Percentiles rank a stretch among this genome's conserved stretches.
Conservation (phyloP, 2,888 invertebrate species). For the Heteromurus nitidus region DNA sequence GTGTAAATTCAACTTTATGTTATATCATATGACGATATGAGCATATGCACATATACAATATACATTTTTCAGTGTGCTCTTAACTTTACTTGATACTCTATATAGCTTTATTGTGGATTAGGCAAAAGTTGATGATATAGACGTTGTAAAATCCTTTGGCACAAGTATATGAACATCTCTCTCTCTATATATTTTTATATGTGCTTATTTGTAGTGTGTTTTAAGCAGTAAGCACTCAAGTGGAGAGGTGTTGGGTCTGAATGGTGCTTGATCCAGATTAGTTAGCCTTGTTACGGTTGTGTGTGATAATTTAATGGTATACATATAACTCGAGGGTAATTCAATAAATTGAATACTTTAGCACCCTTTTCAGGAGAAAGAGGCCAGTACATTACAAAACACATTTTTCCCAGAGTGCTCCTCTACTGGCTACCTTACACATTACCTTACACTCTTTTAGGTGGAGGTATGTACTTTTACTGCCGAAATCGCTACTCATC, state of each 20-base stretch:
- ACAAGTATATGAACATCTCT: too few relatives aligned
- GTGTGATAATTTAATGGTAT: constrained; percentile 33
- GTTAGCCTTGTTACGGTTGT: constrained; percentile 40
- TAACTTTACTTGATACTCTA: too few relatives aligned
- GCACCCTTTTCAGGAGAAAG: constrained; percentile 19
- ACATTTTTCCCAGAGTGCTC: background rate
- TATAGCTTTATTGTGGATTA: too few relatives aligned
- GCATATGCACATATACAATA: too few relatives aligned
- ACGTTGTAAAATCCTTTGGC: too few relatives aligned
- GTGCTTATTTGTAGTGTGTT: background rate
- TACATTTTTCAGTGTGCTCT: too few relatives aligned
- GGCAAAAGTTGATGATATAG: too few relatives aligned
- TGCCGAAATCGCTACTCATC: too few relatives aligned
- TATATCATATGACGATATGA: background rate
- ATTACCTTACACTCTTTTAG: background rate
- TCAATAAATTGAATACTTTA: constrained; percentile 54
- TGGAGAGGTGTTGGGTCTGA: constrained; percentile 45
- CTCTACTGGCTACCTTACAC: background rate
- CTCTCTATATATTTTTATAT: background rate
- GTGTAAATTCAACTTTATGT: constrained; percentile 23
- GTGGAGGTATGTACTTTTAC: too few relatives aligned
- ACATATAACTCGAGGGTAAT: constrained; percentile 28
- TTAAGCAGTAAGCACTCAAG: background rate
- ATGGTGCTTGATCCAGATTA: constrained; percentile 60
- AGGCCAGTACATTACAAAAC: background rate